Evolutionary conservation across 2,888 invertebrate species (phyloP), one percentile per base, ranked within the genome.

Genomic region (Himalopsyche tibetana): DNA sequence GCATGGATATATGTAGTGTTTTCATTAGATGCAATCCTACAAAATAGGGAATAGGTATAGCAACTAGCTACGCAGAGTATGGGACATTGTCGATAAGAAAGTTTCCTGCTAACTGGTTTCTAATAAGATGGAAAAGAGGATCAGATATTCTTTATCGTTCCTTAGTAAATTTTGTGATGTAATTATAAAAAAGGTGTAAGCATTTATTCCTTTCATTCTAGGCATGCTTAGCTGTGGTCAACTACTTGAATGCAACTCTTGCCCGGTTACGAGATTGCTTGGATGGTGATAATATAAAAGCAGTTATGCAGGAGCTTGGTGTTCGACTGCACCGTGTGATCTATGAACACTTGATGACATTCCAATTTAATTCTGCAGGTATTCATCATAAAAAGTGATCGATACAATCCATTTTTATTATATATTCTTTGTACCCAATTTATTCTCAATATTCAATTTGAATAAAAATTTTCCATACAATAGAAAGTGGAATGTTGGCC

Each of bases 341-440:
- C 89, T 98, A 98, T 90, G 98, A 99, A 89, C 99, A 99, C 91
- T 93, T 99, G 89, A 96, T 97, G 89, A 98, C 97, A 90, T 98
- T 97, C 93, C 97, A 98, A 91, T 99, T 98, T 90, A 98, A 97
- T 91, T 97, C 98, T 6, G 96, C 98, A 80, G 99, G 97, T 96
- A 36, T 42, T 28, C 82, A 36, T 82, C 45, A 45, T 11, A 45
- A 19, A 12, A 3, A 28, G 15, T 69, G 2, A 36, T 69, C 63
- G 15, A 36, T 84, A n/a, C 17, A 40, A 38, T 80, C 69, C 40
- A n/a, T 85, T 79, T 63, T 56, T 69, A 80, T 40, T 84, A 40
- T 40, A 40, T 40, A 80, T 84, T 45, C 11, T 45, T 11, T 45
- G 45, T 9, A 45, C 8, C 8, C 45, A 45, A 15, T 15, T 0